phyloP scores from a whole-genome alignment of 2,888 invertebrate species.

The Apodemia hepburni region DNA sequence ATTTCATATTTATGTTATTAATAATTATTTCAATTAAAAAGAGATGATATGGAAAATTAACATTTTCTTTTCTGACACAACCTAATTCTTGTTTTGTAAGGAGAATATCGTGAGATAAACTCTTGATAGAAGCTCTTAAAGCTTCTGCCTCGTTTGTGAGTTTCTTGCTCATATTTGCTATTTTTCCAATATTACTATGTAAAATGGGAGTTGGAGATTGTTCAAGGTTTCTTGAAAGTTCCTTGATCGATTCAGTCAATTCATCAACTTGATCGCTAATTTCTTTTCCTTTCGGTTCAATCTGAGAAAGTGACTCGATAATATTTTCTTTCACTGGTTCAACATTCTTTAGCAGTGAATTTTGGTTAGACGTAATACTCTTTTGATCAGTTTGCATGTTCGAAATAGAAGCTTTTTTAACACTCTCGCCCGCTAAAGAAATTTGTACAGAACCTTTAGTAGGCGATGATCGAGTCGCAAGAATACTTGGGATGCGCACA shows the following conservation, averaged over 20 bases:
- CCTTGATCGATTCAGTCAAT: conserved; percentile 39
- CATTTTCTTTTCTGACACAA: conserved; percentile 40
- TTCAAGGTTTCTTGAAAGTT: conserved; percentile 40
- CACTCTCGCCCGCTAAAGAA: conserved; percentile 26
- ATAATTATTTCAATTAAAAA: conserved; percentile 67
- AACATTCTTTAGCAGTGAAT: conserved; percentile 9
- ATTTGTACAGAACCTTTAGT: conserved; percentile 24
- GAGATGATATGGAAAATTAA: conserved; percentile 65
- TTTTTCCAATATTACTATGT: conserved; percentile 58
- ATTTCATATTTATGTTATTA: conserved; percentile 73
- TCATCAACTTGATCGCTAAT: conserved; percentile 32
- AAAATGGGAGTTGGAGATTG: conserved; percentile 39
- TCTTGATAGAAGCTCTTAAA: conserved; percentile 58
- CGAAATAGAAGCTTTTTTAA: conserved; percentile 9
- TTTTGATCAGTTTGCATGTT: conserved; percentile 5
- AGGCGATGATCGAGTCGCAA: conserved; percentile 19
- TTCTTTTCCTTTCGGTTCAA: conserved; percentile 44
- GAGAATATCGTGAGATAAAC: conserved; percentile 54
- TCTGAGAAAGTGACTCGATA: conserved; percentile 36
- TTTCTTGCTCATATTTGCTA: conserved; percentile 60
- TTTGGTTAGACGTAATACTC: not conserved
- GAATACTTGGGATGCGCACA: conserved; percentile 13
- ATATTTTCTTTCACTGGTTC: conserved; percentile 32
- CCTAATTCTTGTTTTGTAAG: conserved; percentile 52
- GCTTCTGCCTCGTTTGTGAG: conserved; percentile 66